These are phyloP conservation scores for Myopa testacea DNA, from an alignment of 2,888 invertebrate genomes.

Conservation along the genomic window DNA sequence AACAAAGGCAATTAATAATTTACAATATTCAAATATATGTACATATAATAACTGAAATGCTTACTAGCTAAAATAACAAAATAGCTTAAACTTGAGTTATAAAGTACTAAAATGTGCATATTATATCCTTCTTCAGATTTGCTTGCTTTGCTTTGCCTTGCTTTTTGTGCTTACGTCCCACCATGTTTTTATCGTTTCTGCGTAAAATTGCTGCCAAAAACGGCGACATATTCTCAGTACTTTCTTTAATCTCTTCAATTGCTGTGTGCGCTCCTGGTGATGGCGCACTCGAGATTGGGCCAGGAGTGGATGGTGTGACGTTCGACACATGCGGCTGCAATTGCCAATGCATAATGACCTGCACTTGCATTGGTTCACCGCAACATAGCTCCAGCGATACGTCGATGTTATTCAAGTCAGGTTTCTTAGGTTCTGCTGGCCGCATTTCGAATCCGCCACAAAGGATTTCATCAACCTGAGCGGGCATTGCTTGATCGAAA, in stretches of 20 bases:
- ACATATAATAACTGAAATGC: too few relatives aligned
- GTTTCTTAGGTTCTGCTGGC: slow-evolving; percentile 13
- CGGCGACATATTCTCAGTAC: background rate
- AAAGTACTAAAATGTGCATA: background rate
- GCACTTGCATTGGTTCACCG: slow-evolving; percentile 47
- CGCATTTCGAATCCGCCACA: slow-evolving; percentile 51
- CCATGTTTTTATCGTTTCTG: background rate
- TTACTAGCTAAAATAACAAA: background rate
- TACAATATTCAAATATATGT: too few relatives aligned
- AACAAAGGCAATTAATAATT: too few relatives aligned
- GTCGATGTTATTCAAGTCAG: slow-evolving; percentile 46
- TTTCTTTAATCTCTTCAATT: background rate
- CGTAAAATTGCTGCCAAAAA: background rate
- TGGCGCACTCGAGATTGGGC: background rate
- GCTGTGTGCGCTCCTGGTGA: background rate
- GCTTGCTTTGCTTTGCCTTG: slow-evolving; percentile 4
- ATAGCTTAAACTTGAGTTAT: background rate
- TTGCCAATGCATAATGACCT: slow-evolving; percentile 49
- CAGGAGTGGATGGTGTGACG: background rate
- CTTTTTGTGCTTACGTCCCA: background rate
- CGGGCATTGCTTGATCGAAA: slow-evolving; percentile 92
- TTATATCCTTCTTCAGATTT: background rate
- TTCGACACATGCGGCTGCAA: slow-evolving; percentile 43
- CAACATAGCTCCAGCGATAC: slow-evolving; percentile 48
- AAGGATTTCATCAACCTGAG: slow-evolving; percentile 79